phyloP scores from a whole-genome alignment of 2,888 invertebrate genomes.

The Trissolcus brochymenae region DNA sequence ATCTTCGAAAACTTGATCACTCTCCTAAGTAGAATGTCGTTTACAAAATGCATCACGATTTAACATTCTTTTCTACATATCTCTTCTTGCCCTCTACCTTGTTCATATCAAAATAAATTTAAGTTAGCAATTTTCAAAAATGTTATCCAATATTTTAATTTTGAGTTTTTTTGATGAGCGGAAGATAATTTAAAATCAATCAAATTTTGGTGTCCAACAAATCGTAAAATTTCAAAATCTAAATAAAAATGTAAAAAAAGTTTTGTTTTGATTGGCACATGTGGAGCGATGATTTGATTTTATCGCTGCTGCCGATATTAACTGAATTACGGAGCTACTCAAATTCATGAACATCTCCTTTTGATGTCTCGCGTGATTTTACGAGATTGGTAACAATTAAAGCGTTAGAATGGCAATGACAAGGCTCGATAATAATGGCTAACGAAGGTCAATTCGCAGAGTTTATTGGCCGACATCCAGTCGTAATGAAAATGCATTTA shows the following conservation, averaged over 20 bases:
- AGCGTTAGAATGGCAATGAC: conserved; percentile 33
- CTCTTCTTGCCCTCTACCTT: too few species aligned
- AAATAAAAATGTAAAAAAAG: too few species aligned
- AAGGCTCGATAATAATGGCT: conserved; percentile 35
- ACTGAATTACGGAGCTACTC: conserved; percentile 6
- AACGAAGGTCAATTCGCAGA: conserved; percentile 42
- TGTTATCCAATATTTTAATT: too few species aligned
- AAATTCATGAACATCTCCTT: conserved; percentile 13
- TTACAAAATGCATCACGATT: neutral
- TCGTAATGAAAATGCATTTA: conserved; percentile 10
- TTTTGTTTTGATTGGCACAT: too few species aligned
- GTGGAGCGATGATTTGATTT: too few species aligned
- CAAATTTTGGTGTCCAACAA: too few species aligned
- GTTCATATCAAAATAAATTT: too few species aligned
- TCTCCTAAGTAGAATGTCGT: neutral
- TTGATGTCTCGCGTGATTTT: conserved; percentile 9
- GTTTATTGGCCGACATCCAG: conserved; percentile 50
- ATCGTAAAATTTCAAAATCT: too few species aligned
- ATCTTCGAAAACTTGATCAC: conserved; percentile 9
- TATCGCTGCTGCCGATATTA: neutral
- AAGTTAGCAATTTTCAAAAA: too few species aligned
- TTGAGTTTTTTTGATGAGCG: too few species aligned
- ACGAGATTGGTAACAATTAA: conserved; percentile 23
- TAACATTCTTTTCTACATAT: too few species aligned
- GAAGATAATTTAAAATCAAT: too few species aligned